Evolutionary conservation across 1,140 invertebrate species (phyloP), one percentile per base, ranked within the genome.

Genomic region (Drosophila carrolli): DNA sequence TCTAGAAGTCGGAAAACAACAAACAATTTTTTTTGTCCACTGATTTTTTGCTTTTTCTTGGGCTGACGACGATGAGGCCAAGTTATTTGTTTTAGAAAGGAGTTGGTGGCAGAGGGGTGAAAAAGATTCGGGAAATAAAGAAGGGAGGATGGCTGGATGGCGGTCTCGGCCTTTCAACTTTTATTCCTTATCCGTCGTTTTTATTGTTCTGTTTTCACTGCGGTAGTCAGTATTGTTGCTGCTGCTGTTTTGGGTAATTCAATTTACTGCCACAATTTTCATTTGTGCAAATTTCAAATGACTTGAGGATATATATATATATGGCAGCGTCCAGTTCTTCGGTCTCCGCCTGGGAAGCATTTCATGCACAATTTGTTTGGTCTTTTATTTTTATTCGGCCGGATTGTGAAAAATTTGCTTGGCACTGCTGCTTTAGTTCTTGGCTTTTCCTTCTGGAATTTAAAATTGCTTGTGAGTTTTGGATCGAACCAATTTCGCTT

Each of bases 201-300:
- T 88, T 88, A 88, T 88, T 88, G 75, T 89, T 88, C 71, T 88
- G 79, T 88, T 88, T 88, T 83, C 83, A 82, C 83, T 88, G 83
- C 62, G 82, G 78, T 78, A 66, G 82, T 71, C 63, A 32, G 65
- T 47, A 47, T 48, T 75, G 54, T 55, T 78, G 58, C 55, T 71
- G 62, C 53, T 77, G 40, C 63, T 63, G 60, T 65, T 76, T 85
- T 76, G 77, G 75, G 84, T 89, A 89, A 89, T 89, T 89, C 84
- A 89, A 89, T 89, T 89, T 89, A 78, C 80, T 78, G 84, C 70
- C 84, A 83, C 84, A 77, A 88, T 89, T 89, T 89, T 81, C 82
- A 86, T 81, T 81, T 82, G 80, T 80, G 61, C 68, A 89, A 89
- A 89, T 83, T 83, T 75, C 57, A 40, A 80, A 83, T 77, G 83